Evolutionary conservation across 1,140 invertebrate genomes (phyloP), one percentile per base, ranked within the genome.

Genomic region (Cyclargus thomasi): DNA sequence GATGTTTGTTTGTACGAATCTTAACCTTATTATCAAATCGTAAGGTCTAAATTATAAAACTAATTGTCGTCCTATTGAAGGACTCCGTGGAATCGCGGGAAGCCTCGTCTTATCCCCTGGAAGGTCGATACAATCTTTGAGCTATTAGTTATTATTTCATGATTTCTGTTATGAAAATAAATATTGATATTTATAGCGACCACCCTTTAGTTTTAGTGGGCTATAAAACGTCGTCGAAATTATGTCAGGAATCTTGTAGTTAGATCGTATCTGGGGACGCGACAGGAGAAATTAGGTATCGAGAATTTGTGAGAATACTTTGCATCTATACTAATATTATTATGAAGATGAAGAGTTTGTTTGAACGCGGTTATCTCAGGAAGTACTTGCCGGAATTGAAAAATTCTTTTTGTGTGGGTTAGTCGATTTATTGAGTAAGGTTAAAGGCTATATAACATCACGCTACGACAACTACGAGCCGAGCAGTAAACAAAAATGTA

Each of bases 31-130:
- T 53, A 4, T 1, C 6, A 64, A 5, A 7, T 0, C 8, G 64
- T 77, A 79, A 65, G 70, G 39, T 73, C 65, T 65, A 69, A 71
- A 77, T 75, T 77, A 17, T 16, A 63, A 69, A 6, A 7, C 11
- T 6, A 17, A 29, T 62, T 47, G 17, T 57, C 62, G 71, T 74
- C 70, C 75, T 72, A 75, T 75, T 74, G 68, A 78, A 75, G 78
- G 76, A 70, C 69, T 86, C 79, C 79, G 78, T 73, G 79, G 85
- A 86, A 86, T 84, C 76, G 79, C 82, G 76, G 74, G 4, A 14
- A 8, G 29, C 14, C 10, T 69, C 69, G 73, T 74, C 81, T 67
- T 62, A 71, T 70, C 79, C 72, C 84, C 70, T 76, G 80, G 77
- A 85, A 69, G 75, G 20, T 77, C 69, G 79, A 86, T 85, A 76